Conservation (phyloP, 1,140 invertebrate genomes). For the Drosophila murphyi region DNA sequence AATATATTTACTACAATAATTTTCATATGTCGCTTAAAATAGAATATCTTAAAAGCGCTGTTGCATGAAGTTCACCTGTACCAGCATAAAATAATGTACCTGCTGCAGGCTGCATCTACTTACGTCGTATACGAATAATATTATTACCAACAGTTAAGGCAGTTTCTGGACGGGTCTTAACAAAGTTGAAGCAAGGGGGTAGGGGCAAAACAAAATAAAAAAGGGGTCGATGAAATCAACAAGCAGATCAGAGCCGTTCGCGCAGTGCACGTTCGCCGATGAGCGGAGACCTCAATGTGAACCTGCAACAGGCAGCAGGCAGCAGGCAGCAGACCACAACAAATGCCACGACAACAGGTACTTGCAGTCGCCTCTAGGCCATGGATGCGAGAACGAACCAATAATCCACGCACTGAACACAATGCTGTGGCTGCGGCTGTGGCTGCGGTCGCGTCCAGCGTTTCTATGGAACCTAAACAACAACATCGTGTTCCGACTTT, state of each 20-base stretch:
- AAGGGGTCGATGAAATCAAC: slow-evolving; percentile 56
- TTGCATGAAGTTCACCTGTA: slow-evolving; percentile 68
- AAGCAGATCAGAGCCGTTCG: slow-evolving; percentile 41
- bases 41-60: slow-evolving; percentile 4
- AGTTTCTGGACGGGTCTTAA: slow-evolving; percentile 61
- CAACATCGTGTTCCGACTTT: slow-evolving; percentile 52
- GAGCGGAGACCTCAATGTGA: slow-evolving; percentile 32
- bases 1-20: neutral
- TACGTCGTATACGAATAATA: slow-evolving; percentile 64
- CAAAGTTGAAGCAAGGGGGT: slow-evolving; percentile 36
- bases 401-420: slow-evolving; percentile 75
- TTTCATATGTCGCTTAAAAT: slow-evolving; percentile 31
- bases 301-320: slow-evolving; percentile 29
- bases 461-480: slow-evolving; percentile 73
- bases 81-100: slow-evolving; percentile 82
- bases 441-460: slow-evolving; percentile 47
- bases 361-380: slow-evolving; percentile 76
- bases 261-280: slow-evolving; percentile 36
- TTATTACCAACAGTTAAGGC: slow-evolving; percentile 79
- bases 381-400: slow-evolving; percentile 74
- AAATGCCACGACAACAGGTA: slow-evolving; percentile 79
- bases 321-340: slow-evolving; percentile 47
- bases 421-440: slow-evolving; percentile 46
- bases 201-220: slow-evolving; percentile 10
- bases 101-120: slow-evolving; percentile 58